Percentiles rank a stretch among this genome's conserved stretches.
Conservation (phyloP, 2,888 invertebrate genomes). For the Morpho deidamia region DNA sequence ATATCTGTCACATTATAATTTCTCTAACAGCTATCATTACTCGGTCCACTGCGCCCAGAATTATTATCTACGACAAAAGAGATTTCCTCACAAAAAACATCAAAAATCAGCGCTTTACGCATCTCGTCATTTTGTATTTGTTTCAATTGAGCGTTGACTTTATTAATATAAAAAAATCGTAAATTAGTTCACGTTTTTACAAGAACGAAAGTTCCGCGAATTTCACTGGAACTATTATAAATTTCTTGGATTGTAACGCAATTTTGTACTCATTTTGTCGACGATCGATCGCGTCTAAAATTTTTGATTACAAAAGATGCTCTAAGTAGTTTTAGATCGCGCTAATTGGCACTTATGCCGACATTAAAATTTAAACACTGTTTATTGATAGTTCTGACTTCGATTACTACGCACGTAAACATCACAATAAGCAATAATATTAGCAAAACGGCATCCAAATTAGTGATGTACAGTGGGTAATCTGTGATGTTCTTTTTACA, state of each 20-base stretch:
- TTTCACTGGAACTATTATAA: constrained; percentile 4
- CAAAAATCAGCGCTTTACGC: constrained; percentile 15
- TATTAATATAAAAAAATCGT: constrained; percentile 5
- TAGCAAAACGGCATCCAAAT: no score
- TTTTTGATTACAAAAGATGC: no score
- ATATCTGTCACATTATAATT: constrained; percentile 41
- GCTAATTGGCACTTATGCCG: no score
- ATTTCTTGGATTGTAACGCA: constrained; percentile 1
- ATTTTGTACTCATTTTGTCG: constrained; percentile 1
- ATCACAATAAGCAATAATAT: no score
- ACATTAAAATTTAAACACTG: no score
- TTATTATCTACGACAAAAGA: background rate
- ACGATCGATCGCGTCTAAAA: background rate
- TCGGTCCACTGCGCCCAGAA: constrained; percentile 46
- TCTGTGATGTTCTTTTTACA: no score
- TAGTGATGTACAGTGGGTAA: no score
- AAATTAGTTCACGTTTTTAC: constrained; percentile 6
- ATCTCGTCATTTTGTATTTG: constrained; percentile 8
- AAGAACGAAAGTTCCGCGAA: constrained; percentile 4
- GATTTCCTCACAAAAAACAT: constrained; percentile 12
- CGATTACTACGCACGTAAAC: no score
- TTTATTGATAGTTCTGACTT: no score
- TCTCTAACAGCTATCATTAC: constrained; percentile 45
- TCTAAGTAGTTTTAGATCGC: no score
- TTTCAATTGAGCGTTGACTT: constrained; percentile 2